A percentile compares a stretch with the other conserved stretches of the same genome.
Conservation (phyloP, 2,797 vertebrate species). For the Smutsia gigantea region DNA sequence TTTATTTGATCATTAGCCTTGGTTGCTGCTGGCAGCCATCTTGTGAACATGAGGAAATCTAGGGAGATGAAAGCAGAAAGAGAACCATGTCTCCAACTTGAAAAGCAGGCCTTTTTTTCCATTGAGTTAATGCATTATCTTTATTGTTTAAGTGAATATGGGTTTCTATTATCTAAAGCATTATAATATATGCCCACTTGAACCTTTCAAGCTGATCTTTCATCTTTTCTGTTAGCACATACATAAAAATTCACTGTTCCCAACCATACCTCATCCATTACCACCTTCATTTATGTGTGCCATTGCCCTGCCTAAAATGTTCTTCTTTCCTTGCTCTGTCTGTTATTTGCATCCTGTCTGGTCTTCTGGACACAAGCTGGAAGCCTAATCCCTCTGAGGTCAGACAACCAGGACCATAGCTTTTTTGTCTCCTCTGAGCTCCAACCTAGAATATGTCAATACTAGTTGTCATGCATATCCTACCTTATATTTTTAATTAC, state of each 20-base stretch:
- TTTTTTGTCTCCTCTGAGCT: constrained; percentile 1
- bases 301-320: neutral
- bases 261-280: neutral
- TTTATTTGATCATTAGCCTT: neutral
- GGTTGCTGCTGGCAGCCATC: neutral
- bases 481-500: neutral
- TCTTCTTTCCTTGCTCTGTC: constrained; percentile 9
- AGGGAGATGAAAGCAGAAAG: neutral
- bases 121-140: neutral
- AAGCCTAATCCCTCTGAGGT: constrained; percentile 8
- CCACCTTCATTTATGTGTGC: neutral
- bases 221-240: neutral
- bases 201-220: neutral
- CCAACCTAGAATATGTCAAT: neutral
- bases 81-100: neutral
- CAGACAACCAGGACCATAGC: neutral
- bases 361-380: neutral
- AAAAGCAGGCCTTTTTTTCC: neutral
- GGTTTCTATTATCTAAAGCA: neutral
- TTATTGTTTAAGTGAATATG: neutral
- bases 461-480: neutral
- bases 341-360: neutral
- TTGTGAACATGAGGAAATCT: neutral
- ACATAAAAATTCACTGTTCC: neutral
- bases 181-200: neutral